These are phyloP conservation scores for Clarias magur DNA, from an alignment of 2,113 vertebrate species.

Conservation along the genomic window DNA sequence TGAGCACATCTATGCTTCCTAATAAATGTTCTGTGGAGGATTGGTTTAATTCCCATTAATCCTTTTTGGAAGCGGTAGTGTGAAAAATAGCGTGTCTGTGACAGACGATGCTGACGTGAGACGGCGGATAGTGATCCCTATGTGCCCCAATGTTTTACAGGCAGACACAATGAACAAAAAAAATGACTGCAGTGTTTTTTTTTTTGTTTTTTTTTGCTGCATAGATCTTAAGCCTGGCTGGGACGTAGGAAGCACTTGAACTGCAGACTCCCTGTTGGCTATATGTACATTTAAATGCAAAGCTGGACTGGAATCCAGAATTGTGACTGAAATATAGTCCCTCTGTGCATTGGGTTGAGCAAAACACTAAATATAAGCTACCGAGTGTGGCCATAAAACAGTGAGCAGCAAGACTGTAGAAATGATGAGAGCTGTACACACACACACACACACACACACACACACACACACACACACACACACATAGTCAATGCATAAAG, in stretches of 20 bases:
- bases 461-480: slow-evolving; percentile 11
- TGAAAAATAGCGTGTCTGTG: too few species aligned
- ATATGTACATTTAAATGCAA: too few species aligned
- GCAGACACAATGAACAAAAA: too few species aligned
- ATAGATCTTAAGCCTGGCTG: not conserved
- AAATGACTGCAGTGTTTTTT: not conserved
- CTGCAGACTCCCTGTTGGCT: not conserved
- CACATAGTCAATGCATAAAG: not conserved
- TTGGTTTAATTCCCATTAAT: too few species aligned
- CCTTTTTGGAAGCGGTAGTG: too few species aligned
- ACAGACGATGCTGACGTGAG: too few species aligned
- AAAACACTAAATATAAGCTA: slow-evolving; percentile 21
- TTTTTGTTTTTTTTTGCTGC: not conserved
- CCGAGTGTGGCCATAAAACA: slow-evolving; percentile 20
- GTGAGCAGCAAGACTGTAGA: not conserved
- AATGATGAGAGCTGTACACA: not conserved
- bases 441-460: slow-evolving; percentile 19
- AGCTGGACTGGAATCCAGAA: not conserved
- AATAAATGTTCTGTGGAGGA: too few species aligned
- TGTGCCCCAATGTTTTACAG: not conserved
- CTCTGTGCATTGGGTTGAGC: not conserved
- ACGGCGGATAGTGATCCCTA: too few species aligned
- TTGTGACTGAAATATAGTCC: not conserved
- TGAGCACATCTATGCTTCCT: too few species aligned
- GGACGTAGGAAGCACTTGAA: not conserved